phyloP scores from a whole-genome alignment of 2,113 vertebrate species.

The Hippoglossus stenolepis region DNA sequence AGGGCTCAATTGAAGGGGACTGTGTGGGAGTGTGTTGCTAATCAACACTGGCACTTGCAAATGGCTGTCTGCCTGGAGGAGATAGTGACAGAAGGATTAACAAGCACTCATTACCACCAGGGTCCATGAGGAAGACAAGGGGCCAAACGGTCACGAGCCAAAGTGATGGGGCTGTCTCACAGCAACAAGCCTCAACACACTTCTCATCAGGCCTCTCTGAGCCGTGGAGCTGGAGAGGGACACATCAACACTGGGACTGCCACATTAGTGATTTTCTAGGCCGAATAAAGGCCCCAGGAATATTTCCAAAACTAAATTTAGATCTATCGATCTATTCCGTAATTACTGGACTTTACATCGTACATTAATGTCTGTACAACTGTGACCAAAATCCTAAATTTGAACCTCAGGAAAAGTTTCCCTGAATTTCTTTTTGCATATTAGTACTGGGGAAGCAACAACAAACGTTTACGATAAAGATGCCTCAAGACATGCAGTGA shows the following conservation, averaged over 20 bases:
- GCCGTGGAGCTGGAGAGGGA: slow-evolving; percentile 6
- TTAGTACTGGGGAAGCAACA: no score
- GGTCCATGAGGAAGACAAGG: slow-evolving; percentile 21
- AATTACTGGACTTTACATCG: not conserved
- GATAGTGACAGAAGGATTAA: slow-evolving; percentile 56
- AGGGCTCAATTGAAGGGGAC: slow-evolving; percentile 19
- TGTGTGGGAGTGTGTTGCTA: slow-evolving; percentile 33
- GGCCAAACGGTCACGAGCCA: slow-evolving; percentile 39
- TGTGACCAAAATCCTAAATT: not conserved
- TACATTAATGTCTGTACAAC: not conserved
- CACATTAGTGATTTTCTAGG: not conserved
- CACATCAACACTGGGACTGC: not conserved
- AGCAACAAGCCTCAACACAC: slow-evolving; percentile 20
- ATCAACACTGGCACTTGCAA: slow-evolving; percentile 54
- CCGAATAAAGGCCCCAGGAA: not conserved
- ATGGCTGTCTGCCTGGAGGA: slow-evolving; percentile 46
- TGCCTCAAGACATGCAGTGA: no score
- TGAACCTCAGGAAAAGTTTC: no score
- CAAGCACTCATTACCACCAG: slow-evolving; percentile 41
- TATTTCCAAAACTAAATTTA: not conserved
- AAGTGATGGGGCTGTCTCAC: slow-evolving; percentile 40
- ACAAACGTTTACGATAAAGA: no score
- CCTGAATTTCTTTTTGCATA: no score
- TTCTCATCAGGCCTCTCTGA: slow-evolving; percentile 14
- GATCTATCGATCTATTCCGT: not conserved